Percentiles rank a stretch among this genome's conserved stretches.
These are phyloP conservation scores for Onthophagus sagittarius DNA, from an alignment of 2,888 invertebrate genomes.

Conservation along the genomic window DNA sequence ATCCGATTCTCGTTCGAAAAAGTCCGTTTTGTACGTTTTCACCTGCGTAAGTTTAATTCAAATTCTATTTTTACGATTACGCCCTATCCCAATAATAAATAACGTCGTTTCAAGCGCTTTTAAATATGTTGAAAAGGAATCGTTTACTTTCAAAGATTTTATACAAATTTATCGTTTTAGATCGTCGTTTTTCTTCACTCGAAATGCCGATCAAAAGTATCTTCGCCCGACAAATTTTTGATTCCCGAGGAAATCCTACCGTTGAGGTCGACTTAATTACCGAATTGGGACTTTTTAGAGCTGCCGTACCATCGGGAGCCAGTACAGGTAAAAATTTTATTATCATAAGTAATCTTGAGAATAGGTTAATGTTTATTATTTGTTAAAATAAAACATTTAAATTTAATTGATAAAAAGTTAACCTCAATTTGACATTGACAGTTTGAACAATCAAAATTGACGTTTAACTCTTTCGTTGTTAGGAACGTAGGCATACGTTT, in stretches of 20 bases:
- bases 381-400: too few species aligned
- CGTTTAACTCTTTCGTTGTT: too few species aligned
- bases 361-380: too few species aligned
- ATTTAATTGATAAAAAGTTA: too few species aligned
- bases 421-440: too few species aligned
- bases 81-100: not conserved
- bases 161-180: not conserved
- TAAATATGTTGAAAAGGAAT: too few species aligned
- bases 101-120: too few species aligned
- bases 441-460: too few species aligned
- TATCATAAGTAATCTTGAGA: too few species aligned
- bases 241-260: slow-evolving; percentile 98
- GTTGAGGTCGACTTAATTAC: slow-evolving; percentile 87
- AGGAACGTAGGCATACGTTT: too few species aligned
- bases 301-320: slow-evolving; percentile 97
- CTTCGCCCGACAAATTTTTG: slow-evolving; percentile 91
- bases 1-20: not conserved
- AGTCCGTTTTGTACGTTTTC: not conserved
- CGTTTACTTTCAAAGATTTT: not conserved
- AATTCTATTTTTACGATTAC: not conserved
- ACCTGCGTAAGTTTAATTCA: not conserved
- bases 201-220: slow-evolving; percentile 12
- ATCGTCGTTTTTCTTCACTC: not conserved
- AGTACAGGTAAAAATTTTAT: slow-evolving; percentile 64
- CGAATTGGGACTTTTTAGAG: slow-evolving; percentile 80